A percentile compares a stretch with the other conserved stretches of the same genome.
Evolutionary conservation across 2,797 vertebrate genomes (phyloP).

Genomic region (Menidia menidia): DNA sequence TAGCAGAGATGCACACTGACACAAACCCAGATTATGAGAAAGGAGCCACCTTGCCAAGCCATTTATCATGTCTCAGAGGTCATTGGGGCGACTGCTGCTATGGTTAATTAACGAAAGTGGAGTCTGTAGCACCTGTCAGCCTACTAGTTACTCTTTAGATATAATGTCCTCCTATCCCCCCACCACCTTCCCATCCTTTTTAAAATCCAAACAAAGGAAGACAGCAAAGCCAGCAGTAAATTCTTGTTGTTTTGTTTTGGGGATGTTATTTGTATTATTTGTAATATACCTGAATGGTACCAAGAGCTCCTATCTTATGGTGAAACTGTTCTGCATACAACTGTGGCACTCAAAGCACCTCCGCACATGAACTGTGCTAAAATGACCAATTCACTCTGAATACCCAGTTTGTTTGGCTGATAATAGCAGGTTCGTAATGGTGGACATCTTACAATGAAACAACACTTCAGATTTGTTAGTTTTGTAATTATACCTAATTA

Average conservation of each 20-base stretch:
- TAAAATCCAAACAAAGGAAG: conserved; percentile 73
- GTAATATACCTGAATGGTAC: conserved; percentile 21
- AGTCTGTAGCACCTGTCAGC: conserved; percentile 75
- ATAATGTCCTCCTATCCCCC: conserved; percentile 29
- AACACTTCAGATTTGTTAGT: conserved; percentile 10
- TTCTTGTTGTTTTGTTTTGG: conserved; percentile 60
- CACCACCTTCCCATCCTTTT: conserved; percentile 16
- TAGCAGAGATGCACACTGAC: conserved; percentile 38
- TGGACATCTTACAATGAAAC: conserved; percentile 36
- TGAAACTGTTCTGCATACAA: neutral
- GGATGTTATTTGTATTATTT: conserved; percentile 29
- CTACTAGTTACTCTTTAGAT: conserved; percentile 43
- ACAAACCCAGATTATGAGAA: conserved; percentile 68
- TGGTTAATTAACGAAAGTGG: conserved; percentile 83
- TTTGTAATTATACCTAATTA: too few relatives aligned
- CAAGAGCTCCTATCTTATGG: conserved; percentile 33
- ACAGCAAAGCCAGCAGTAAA: conserved; percentile 66
- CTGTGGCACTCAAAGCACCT: conserved; percentile 27
- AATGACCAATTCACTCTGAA: conserved; percentile 22
- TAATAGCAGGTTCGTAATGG: conserved; percentile 4
- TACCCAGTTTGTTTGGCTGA: neutral
- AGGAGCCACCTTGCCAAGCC: conserved; percentile 56
- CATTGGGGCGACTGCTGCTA: conserved; percentile 58
- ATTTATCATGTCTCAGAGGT: conserved; percentile 78
- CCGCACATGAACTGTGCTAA: conserved; percentile 8